Base-by-base conservation (phyloP, 1,140 invertebrate species). In the Atta colombica region DNA sequence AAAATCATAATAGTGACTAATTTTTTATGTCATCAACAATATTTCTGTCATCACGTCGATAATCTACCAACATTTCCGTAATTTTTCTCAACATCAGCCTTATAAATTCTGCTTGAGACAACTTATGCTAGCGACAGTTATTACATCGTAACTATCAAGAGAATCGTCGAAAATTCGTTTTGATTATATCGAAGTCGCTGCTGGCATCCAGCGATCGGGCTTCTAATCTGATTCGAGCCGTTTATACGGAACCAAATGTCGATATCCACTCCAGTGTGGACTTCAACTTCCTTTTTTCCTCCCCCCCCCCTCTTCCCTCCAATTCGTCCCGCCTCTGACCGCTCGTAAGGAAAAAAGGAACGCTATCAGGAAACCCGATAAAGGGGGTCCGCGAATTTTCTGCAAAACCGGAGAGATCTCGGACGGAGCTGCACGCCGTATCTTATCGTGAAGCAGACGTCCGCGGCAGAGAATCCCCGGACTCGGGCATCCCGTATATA, bases 371-470 rank as follows among this genome's bases (percentile, higher is more conserved):
- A 86, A 91, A 90, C 81, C 87, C 90, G 85, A 91, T 84, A 91
- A 88, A 92, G 85, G 77, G 84, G 86, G 85, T 86, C 88, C 89
- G 88, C 89, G 90, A 89, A 92, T 91, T 92, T 91, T 88, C 89
- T 90, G 87, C 77, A 91, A 93, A 89, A 90, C 88, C 77, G 72
- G 63, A 86, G 88, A 93, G 90, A 91, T 92, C 90, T 90, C 85
- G 87, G 89, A n/a, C 90, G 88, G 90, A 75, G 69, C 80, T 77
- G 89, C 86, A 61, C 72, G 84, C 49, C 78, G 87, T 93, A 92
- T 93, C 92, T 94, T 94, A 94, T 94, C 92, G 92, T 87, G 77
- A 88, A 71, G 84, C 81, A 94, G 92, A 94, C 92, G 93, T 94
- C 93, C 90, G 72, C 88, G 91, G 88, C 93, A 94, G 94, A 94